Evolutionary conservation across 2,888 invertebrate species (phyloP).

Genomic region (Patella caerulea): DNA sequence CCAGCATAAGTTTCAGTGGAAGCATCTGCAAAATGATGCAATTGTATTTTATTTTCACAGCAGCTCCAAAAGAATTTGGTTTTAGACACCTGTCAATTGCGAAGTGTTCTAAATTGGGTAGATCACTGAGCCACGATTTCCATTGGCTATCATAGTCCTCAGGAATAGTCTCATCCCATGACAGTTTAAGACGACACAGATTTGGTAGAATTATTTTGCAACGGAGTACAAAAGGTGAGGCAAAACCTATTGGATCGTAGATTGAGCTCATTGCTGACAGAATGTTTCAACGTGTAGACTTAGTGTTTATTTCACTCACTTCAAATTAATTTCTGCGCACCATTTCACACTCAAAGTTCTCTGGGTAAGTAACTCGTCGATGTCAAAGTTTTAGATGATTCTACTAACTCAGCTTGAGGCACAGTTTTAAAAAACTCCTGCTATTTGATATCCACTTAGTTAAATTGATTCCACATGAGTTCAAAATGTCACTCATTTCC

Average conservation of each 20-base stretch:
- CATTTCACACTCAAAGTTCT: too few species aligned
- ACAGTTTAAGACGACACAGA: not conserved
- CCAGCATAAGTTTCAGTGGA: not conserved
- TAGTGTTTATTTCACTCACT: too few species aligned
- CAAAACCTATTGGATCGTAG: too few species aligned
- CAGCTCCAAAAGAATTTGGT: not conserved
- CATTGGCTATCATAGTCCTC: not conserved
- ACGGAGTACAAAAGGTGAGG: too few species aligned
- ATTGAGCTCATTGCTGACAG: too few species aligned
- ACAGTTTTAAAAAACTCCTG: slow-evolving; percentile 34
- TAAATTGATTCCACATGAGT: slow-evolving; percentile 31
- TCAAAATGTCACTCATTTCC: not conserved
- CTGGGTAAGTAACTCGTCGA: not conserved
- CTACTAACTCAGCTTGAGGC: slow-evolving; percentile 29
- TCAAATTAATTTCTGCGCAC: too few species aligned
- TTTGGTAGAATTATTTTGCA: not conserved
- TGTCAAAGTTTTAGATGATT: slow-evolving; percentile 8
- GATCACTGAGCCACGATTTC: slow-evolving; percentile 6
- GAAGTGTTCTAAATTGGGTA: slow-evolving; percentile 6
- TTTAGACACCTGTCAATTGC: too few species aligned
- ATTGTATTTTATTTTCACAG: not conserved
- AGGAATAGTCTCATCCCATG: slow-evolving; percentile 9
- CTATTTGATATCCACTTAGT: slow-evolving; percentile 38
- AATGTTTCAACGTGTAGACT: too few species aligned
- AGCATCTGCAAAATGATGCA: slow-evolving; percentile 18